A percentile compares a stretch with the other conserved stretches of the same genome.
These are phyloP conservation scores for Cossypha niveicapilla DNA, from an alignment of 2,797 vertebrate genomes.

Conservation along the genomic window DNA sequence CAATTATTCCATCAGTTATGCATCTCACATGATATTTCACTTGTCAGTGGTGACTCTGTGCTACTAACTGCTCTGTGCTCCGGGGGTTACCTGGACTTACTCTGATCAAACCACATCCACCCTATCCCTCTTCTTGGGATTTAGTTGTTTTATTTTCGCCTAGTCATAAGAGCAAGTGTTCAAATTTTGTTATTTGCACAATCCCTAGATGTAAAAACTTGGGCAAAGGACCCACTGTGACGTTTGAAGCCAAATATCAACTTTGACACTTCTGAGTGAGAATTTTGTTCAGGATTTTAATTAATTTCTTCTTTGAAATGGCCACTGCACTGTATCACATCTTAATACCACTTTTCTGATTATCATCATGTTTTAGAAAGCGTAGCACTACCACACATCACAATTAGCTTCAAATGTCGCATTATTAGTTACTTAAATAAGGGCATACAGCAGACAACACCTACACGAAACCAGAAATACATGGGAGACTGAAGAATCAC, in stretches of 20 bases:
- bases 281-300: not conserved
- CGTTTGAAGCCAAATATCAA: not conserved
- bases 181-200: not conserved
- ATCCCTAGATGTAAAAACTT: not conserved
- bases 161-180: not conserved
- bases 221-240: not conserved
- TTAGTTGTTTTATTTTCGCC: not conserved
- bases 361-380: not conserved
- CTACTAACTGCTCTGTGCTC: not conserved
- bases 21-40: not conserved
- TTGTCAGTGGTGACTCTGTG: not conserved
- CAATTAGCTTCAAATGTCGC: not conserved
- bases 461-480: not conserved
- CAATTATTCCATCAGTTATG: not conserved
- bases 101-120: not conserved
- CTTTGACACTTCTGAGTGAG: not conserved
- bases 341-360: not conserved
- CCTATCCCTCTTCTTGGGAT: not conserved
- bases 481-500: not conserved
- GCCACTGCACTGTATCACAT: not conserved
- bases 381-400: not conserved
- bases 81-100: not conserved
- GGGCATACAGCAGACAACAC: not conserved
- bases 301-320: not conserved
- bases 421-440: conserved; percentile 18